Conservation (phyloP, 2,113 vertebrate genomes). For the Glaucomys volans region DNA sequence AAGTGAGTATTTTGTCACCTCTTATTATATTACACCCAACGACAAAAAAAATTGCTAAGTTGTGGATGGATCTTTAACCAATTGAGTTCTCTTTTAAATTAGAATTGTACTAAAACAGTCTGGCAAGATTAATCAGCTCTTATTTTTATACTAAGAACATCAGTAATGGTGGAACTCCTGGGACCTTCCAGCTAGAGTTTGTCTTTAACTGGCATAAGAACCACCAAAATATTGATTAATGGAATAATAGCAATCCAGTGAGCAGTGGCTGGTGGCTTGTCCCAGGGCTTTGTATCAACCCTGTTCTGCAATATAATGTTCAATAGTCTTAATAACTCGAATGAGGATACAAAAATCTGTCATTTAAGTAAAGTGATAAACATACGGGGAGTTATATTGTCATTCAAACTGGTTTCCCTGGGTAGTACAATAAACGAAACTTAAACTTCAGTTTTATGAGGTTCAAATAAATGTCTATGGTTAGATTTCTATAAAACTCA, state of each 20-base stretch:
- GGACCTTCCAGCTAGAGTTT: neutral
- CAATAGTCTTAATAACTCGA: neutral
- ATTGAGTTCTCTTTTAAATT: neutral
- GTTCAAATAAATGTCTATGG: neutral
- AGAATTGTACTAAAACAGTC: neutral
- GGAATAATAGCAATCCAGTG: neutral
- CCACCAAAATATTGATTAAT: neutral
- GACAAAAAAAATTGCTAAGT: neutral
- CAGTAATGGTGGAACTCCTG: neutral
- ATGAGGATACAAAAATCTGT: neutral
- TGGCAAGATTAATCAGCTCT: neutral
- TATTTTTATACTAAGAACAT: neutral
- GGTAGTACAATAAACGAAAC: neutral
- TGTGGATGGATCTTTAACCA: neutral
- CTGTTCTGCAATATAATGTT: neutral
- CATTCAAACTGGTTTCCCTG: neutral
- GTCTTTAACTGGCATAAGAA: neutral
- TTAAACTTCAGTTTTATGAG: slow-evolving; percentile 46
- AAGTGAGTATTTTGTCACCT: slow-evolving; percentile 17
- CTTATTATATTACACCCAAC: neutral
- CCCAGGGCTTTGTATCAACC: neutral
- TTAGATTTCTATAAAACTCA: slow-evolving; percentile 49
- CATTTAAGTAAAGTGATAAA: neutral
- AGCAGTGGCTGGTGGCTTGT: neutral
- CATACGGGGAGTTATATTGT: neutral